A percentile compares a stretch with the other conserved stretches of the same genome.
These are phyloP conservation scores for Tauraco hartlaubi DNA, from an alignment of 2,797 vertebrate genomes.

Conservation along the genomic window DNA sequence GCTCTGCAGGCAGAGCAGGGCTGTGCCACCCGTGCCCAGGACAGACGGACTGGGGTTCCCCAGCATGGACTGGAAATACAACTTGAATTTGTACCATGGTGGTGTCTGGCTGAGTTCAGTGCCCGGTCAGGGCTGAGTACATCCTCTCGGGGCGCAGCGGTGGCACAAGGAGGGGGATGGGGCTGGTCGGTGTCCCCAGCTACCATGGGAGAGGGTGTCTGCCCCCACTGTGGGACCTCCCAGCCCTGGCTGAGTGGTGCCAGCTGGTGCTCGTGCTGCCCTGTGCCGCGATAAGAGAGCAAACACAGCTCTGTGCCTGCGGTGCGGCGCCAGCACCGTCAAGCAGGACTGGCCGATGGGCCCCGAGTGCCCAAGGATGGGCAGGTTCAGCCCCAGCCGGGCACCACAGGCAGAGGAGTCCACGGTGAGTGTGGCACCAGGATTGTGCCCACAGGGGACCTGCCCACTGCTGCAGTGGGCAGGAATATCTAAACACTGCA, in stretches of 20 bases:
- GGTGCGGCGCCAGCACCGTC: not conserved
- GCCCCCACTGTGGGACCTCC: not conserved
- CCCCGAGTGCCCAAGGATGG: no score
- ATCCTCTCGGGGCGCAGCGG: accelerated
- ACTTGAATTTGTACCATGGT: not conserved
- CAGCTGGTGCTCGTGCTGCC: not conserved
- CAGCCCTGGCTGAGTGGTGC: accelerated
- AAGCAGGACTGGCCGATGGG: accelerated
- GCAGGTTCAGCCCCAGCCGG: not conserved
- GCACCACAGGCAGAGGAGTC: not conserved
- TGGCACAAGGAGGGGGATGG: not conserved
- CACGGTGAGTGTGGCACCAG: accelerated
- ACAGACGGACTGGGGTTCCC: not conserved
- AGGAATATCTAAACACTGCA: not conserved
- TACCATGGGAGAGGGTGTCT: not conserved
- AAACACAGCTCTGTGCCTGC: not conserved
- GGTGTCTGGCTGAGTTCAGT: not conserved
- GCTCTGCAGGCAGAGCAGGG: not conserved
- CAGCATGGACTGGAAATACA: slow-evolving; percentile 32
- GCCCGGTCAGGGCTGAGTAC: not conserved
- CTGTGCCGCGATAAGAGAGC: not conserved
- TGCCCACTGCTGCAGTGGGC: not conserved
- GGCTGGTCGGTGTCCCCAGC: not conserved
- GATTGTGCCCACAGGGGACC: not conserved
- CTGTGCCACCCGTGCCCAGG: not conserved